phyloP scores from a whole-genome alignment of 2,797 vertebrate species.

The Mastacembelus armatus region DNA sequence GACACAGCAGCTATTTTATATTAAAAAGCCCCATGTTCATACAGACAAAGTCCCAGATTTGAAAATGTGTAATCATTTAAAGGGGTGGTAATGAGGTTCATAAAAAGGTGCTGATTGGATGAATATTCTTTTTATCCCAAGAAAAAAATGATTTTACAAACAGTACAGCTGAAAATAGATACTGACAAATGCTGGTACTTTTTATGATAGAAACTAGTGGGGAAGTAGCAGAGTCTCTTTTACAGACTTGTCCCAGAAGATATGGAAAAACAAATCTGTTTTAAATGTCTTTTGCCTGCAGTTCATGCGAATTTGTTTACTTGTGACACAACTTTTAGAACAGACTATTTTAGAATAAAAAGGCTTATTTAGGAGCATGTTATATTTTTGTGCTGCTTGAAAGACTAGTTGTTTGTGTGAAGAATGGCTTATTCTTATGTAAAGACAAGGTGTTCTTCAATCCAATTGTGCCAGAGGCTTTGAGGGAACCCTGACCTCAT shows the following conservation, averaged over 20 bases:
- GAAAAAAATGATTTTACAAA: neutral
- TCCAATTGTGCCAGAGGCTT: constrained; percentile 58
- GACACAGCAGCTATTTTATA: neutral
- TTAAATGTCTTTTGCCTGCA: constrained; percentile 28
- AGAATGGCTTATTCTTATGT: constrained; percentile 55
- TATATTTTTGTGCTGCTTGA: constrained; percentile 8
- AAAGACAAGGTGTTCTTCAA: constrained; percentile 54
- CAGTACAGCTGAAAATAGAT: neutral
- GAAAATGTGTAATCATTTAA: too few species aligned
- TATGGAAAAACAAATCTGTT: constrained; percentile 12
- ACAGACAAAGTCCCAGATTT: too few species aligned
- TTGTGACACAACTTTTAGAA: constrained; percentile 1
- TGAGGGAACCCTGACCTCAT: constrained; percentile 72
- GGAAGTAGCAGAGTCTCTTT: constrained; percentile 37
- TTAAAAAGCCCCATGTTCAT: constrained; percentile 5
- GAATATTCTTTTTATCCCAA: neutral
- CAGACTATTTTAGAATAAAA: constrained; percentile 3
- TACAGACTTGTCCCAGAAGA: constrained; percentile 4
- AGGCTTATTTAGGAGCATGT: constrained; percentile 9
- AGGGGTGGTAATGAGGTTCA: neutral
- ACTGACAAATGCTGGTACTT: constrained; percentile 1
- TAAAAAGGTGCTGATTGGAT: neutral
- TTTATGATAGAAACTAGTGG: constrained; percentile 19
- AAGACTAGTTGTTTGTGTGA: constrained; percentile 32
- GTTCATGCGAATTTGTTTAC: constrained; percentile 12